A percentile compares a stretch with the other conserved stretches of the same genome.
phyloP scores from a whole-genome alignment of 2,113 vertebrate genomes.

The Spheniscus mendiculus region DNA sequence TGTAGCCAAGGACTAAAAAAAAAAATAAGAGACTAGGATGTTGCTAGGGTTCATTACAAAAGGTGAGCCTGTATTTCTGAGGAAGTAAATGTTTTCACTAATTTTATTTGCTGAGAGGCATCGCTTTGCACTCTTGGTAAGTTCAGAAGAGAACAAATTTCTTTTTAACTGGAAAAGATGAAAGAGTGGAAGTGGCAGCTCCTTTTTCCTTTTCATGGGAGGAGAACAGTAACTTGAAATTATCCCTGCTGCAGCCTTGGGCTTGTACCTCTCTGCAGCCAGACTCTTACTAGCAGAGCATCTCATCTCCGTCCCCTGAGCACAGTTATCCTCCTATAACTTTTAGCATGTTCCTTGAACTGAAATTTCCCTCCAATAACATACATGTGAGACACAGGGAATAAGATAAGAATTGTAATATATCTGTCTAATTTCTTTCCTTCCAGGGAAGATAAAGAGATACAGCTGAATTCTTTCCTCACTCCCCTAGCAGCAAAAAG shows the following conservation, averaged over 20 bases:
- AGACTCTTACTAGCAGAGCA: not conserved
- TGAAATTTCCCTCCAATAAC: not conserved
- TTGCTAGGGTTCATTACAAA: not conserved
- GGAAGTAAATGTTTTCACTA: not conserved
- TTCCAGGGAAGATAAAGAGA: conserved; percentile 1
- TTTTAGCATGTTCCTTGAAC: conserved; percentile 40
- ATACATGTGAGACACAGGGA: not conserved
- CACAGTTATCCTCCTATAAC: conserved; percentile 18
- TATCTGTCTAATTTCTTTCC: conserved; percentile 22
- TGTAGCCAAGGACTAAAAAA: not conserved
- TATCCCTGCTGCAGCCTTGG: not conserved
- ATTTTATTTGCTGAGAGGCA: not conserved
- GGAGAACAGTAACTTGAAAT: not conserved
- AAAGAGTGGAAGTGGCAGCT: not conserved
- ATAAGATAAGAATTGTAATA: conserved; percentile 25
- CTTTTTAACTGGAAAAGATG: not conserved
- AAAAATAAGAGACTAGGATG: not conserved
- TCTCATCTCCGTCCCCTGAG: not conserved
- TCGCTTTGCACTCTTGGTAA: not conserved
- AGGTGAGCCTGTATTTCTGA: not conserved
- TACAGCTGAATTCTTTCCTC: not conserved
- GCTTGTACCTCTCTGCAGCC: not conserved
- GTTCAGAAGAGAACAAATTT: fast-evolving
- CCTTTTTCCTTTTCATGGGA: not conserved
- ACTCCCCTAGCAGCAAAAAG: not conserved